A percentile compares a stretch with the other conserved stretches of the same genome.
phyloP scores from a whole-genome alignment of 1,140 invertebrate genomes.

The Ooceraea biroi region DNA sequence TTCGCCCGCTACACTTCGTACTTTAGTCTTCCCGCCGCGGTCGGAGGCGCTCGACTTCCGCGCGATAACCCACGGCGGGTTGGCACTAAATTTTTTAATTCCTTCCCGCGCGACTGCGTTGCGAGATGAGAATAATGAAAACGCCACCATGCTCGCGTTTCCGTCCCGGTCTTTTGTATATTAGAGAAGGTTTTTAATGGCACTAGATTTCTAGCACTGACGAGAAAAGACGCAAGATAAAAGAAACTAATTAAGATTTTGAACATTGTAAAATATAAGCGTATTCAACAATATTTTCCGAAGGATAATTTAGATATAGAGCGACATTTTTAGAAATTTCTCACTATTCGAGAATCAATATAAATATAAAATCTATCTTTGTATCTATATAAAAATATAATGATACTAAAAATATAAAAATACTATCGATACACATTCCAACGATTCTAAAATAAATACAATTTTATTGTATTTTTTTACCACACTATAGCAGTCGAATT shows the following conservation, averaged over 20 bases:
- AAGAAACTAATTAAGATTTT: not conserved
- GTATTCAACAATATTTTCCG: conserved; percentile 2
- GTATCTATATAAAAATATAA: too few species aligned
- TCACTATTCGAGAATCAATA: not conserved
- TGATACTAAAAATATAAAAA: too few species aligned
- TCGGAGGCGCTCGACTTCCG: conserved; percentile 56
- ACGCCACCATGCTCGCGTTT: not conserved
- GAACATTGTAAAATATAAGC: not conserved
- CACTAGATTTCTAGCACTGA: conserved; percentile 31
- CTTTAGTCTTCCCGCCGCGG: conserved; percentile 2
- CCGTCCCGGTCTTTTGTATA: conserved; percentile 9
- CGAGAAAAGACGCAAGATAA: not conserved
- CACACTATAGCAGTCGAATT: conserved; percentile 18
- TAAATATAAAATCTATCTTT: too few species aligned
- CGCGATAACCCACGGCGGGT: conserved; percentile 62
- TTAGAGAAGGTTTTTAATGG: conserved; percentile 13
- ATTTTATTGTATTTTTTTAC: conserved; percentile 21
- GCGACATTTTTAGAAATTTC: not conserved
- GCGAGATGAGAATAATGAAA: conserved; percentile 53
- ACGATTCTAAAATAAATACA: conserved; percentile 5
- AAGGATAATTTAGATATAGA: conserved; percentile 11
- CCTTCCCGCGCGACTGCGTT: not conserved
- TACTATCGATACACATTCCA: too few species aligned
- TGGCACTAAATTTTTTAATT: conserved; percentile 73
- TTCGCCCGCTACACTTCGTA: not conserved